phyloP scores from a whole-genome alignment of 2,113 vertebrate species.

The Myrmecophaga tridactyla region DNA sequence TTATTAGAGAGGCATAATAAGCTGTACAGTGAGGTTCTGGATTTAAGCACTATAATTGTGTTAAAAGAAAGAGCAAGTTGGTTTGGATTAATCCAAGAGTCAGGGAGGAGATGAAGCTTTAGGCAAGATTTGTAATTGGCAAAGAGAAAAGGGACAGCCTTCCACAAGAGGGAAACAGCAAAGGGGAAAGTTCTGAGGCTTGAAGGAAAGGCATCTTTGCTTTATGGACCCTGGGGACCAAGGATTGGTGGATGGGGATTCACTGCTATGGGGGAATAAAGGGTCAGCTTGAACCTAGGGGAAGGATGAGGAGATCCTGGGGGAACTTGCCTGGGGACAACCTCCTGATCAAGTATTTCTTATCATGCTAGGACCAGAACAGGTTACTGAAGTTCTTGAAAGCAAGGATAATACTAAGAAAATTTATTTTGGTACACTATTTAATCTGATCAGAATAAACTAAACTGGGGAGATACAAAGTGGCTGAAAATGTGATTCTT shows the following conservation, averaged over 20 bases:
- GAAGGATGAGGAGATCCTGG: not conserved
- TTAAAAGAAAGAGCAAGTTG: not conserved
- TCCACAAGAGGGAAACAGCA: not conserved
- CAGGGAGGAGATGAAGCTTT: not conserved
- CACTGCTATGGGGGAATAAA: not conserved
- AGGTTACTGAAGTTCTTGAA: not conserved
- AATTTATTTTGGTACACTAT: not conserved
- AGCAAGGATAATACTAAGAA: not conserved
- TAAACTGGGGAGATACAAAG: not conserved
- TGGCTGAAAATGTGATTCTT: not conserved
- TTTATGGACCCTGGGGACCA: not conserved
- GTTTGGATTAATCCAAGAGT: not conserved
- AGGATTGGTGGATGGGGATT: not conserved
- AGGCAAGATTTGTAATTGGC: not conserved
- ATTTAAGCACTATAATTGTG: not conserved
- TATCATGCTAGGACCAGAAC: not conserved
- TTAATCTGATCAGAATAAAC: constrained; percentile 19
- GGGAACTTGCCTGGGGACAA: not conserved
- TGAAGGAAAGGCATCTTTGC: not conserved
- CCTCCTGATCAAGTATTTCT: not conserved
- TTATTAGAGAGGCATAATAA: not conserved
- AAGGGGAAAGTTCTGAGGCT: not conserved
- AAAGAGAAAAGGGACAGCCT: not conserved
- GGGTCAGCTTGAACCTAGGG: not conserved
- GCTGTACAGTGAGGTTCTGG: not conserved